Conservation (phyloP, 2,888 invertebrate genomes). For the Cacoxenus indagator region DNA sequence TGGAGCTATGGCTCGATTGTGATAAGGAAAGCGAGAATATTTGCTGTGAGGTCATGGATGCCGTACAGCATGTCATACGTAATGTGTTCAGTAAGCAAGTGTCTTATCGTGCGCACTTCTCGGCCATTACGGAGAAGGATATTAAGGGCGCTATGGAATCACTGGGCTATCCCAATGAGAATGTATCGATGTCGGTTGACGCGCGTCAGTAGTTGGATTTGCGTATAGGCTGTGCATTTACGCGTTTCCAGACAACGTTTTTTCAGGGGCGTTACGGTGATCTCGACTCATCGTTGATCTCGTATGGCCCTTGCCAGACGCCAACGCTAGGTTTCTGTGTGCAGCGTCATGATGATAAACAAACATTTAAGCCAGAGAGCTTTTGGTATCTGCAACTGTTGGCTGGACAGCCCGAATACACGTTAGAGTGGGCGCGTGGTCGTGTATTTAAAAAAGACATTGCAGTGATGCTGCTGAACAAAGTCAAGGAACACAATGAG, state of each 20-base stretch:
- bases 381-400: conserved; percentile 92
- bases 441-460: conserved; percentile 96
- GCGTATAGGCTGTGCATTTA: conserved; percentile 98
- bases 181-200: conserved; percentile 95
- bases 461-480: conserved; percentile 89
- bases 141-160: conserved; percentile 92
- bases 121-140: conserved; percentile 97
- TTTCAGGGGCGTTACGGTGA: conserved; percentile 98
- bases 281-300: conserved; percentile 95
- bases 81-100: conserved; percentile 76
- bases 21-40: conserved; percentile 99
- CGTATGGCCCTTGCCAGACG: conserved; percentile 99
- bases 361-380: conserved; percentile 96
- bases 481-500: conserved; percentile 86
- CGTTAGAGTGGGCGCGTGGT: conserved; percentile 90
- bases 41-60: conserved; percentile 86
- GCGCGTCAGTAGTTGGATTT: conserved; percentile 97
- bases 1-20: conserved; percentile 99
- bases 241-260: conserved; percentile 97
- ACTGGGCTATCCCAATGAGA: conserved; percentile 91
- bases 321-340: conserved; percentile 99
- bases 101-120: conserved; percentile 93
- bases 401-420: conserved; percentile 79
- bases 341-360: conserved; percentile 96
- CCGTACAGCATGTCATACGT: conserved; percentile 81